Evolutionary conservation across 2,797 vertebrate genomes (phyloP), one percentile per base, ranked within the genome.

Genomic region (Onychomys leucogaster): DNA sequence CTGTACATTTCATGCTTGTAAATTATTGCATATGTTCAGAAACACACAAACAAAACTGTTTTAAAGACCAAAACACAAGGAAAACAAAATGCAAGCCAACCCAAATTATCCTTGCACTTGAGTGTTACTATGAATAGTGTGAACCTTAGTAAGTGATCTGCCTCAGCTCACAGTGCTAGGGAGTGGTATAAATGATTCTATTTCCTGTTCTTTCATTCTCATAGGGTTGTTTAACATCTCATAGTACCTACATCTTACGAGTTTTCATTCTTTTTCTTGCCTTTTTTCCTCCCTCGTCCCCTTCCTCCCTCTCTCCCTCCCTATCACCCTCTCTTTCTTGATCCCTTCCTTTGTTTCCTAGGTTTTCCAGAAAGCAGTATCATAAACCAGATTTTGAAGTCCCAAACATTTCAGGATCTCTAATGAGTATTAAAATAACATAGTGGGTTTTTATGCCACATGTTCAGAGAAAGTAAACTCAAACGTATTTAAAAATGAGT

Each of bases 231-330:
- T 75, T 32, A 34, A 37, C 69, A 16, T 81, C 25, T 34, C 78
- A 34, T 17, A 73, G 32, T 59, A 25, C n/a, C 55, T 52, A 32
- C 55, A 34, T 7, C 6, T 41, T 41, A 5, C 0, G 57, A 6
- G 0, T 73, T 82, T 59, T 82, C 27, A 65, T 49, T 43, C 32
- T 78, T 78, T 78, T 59, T 11, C 17, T 21, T 55, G 32, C 12
- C 1, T 59, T 0, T 12, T 25, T 41, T 52, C 37, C 11, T 63
- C 11, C 1, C 4, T 17, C 27, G 7, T 6, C 2, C 14, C 21
- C n/a, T 37, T 29, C 37, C 25, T 13, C 17, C 13, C 11, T 27
- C 2, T 0, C 57, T 14, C 3, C n/a, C 6, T 61, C 2, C 32
- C 46, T n/a, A 6, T 14, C 9, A 25, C 29, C 32, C 25, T 29